Conservation (phyloP, 2,113 vertebrate genomes). For the Phrynosoma platyrhinos region DNA sequence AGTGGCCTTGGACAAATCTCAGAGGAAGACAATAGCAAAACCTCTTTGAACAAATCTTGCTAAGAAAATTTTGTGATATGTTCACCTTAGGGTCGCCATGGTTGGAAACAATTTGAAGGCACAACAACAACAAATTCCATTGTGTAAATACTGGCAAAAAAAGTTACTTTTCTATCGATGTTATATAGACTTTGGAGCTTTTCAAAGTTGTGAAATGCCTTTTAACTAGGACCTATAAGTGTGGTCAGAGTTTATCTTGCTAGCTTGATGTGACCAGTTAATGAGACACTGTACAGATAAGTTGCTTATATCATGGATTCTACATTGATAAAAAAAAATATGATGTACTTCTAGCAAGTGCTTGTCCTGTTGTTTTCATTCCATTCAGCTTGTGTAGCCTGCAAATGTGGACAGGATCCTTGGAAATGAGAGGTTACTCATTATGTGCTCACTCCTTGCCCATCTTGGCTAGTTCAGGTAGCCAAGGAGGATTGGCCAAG, state of each 20-base stretch:
- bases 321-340: neutral
- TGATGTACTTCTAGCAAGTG: neutral
- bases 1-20: too few relatives aligned
- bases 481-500: neutral
- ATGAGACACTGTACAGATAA: neutral
- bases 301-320: neutral
- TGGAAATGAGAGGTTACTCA: neutral
- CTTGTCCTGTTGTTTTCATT: neutral
- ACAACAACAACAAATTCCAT: too few relatives aligned
- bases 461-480: neutral
- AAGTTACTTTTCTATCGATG: too few relatives aligned
- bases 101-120: too few relatives aligned
- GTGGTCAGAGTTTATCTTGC: neutral
- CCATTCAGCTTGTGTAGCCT: neutral
- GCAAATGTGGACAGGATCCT: neutral
- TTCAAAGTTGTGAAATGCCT: neutral
- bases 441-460: neutral
- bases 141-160: too few relatives aligned
- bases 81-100: too few relatives aligned
- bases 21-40: too few relatives aligned
- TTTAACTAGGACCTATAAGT: too few relatives aligned
- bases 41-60: too few relatives aligned
- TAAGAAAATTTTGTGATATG: too few relatives aligned
- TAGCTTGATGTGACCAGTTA: neutral
- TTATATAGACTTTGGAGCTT: neutral